Conservation (phyloP, 1,140 invertebrate species). For the Camponotus vicinus region DNA sequence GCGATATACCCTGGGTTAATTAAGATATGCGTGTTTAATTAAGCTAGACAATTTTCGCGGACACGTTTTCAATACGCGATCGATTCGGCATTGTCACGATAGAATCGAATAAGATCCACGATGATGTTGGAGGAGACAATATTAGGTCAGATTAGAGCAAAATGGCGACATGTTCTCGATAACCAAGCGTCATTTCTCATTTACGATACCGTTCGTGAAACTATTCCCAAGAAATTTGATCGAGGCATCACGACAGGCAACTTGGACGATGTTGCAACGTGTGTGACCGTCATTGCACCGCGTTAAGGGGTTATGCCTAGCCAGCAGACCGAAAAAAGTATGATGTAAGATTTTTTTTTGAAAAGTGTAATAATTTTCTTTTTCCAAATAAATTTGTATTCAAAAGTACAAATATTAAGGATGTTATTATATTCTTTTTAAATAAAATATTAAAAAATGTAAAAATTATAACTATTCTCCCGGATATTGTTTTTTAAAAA, state of each 20-base stretch:
- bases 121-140: slow-evolving; percentile 30
- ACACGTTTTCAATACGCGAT: not conserved
- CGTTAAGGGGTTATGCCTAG: not conserved
- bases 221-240: slow-evolving; percentile 34
- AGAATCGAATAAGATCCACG: not conserved
- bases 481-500: too few species aligned
- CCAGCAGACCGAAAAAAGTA: too few species aligned
- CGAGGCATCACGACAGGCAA: not conserved
- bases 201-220: slow-evolving; percentile 51
- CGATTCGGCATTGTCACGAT: not conserved
- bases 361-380: too few species aligned
- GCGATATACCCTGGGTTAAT: too few species aligned
- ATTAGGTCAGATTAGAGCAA: slow-evolving; percentile 32
- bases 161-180: slow-evolving; percentile 32
- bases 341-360: too few species aligned
- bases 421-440: too few species aligned
- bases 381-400: too few species aligned
- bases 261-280: slow-evolving; percentile 17
- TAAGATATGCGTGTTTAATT: too few species aligned
- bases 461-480: too few species aligned
- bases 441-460: too few species aligned
- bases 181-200: slow-evolving; percentile 28
- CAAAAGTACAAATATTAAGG: too few species aligned
- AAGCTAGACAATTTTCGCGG: not conserved
- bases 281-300: slow-evolving; percentile 14